phyloP scores from a whole-genome alignment of 2,113 vertebrate species.

The Myrmecophaga tridactyla region DNA sequence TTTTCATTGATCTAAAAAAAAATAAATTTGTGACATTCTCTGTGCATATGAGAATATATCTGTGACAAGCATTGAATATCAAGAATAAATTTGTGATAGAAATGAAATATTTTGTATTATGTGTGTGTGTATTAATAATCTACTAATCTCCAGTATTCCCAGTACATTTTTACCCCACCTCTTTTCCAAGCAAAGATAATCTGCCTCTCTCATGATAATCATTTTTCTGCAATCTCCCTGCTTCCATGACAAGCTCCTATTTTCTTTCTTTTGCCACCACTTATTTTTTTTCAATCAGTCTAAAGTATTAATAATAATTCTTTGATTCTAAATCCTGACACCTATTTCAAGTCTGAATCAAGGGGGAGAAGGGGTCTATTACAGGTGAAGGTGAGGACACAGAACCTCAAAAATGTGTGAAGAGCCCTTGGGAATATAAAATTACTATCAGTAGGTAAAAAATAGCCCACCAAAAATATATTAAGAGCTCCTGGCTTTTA shows the following conservation, averaged over 20 bases:
- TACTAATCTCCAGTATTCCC: neutral
- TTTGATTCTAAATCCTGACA: conserved; percentile 27
- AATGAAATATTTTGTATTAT: neutral
- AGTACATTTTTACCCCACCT: neutral
- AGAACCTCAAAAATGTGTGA: neutral
- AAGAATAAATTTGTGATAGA: neutral
- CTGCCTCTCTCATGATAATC: neutral
- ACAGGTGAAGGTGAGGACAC: neutral
- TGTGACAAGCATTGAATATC: neutral
- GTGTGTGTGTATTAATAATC: neutral
- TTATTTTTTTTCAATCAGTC: neutral
- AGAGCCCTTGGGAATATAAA: neutral
- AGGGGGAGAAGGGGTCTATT: neutral
- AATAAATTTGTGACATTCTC: neutral
- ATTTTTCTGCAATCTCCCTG: neutral
- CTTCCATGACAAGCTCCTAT: neutral
- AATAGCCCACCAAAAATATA: conserved; percentile 5
- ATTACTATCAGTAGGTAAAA: conserved; percentile 26
- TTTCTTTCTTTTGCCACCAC: neutral
- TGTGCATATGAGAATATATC: neutral
- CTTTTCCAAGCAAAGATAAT: neutral
- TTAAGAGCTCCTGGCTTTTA: neutral
- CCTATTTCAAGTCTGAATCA: neutral
- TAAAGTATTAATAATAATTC: neutral
- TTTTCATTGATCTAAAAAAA: conserved; percentile 33